Percentiles rank a stretch among this genome's conserved stretches.
phyloP scores from a whole-genome alignment of 1,140 invertebrate genomes.

The Scaptomyza graminum region DNA sequence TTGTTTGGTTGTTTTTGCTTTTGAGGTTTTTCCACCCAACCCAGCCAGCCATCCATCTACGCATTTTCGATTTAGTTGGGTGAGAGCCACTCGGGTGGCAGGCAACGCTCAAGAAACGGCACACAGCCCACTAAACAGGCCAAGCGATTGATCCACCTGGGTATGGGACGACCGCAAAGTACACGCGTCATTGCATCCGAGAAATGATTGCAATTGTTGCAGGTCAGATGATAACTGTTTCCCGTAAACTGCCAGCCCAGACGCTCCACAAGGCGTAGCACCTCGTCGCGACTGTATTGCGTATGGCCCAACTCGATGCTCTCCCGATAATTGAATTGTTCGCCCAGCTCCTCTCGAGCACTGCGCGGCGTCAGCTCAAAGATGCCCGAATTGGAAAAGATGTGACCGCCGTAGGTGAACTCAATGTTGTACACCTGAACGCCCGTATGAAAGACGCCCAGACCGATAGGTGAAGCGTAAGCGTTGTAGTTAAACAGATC shows the following conservation, averaged over 20 bases:
- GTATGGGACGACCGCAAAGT: conserved; percentile 95
- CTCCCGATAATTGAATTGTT: conserved; percentile 98
- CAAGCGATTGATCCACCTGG: conserved; percentile 97
- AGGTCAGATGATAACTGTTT: conserved; percentile 97
- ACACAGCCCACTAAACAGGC: conserved; percentile 98
- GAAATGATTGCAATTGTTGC: conserved; percentile 99
- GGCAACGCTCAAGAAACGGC: conserved; percentile 96
- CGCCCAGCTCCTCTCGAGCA: conserved; percentile 93
- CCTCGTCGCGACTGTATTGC: conserved; percentile 96
- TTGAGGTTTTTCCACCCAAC: too few species aligned
- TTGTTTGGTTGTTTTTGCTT: neutral
- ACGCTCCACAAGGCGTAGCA: conserved; percentile 93
- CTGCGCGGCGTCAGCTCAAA: conserved; percentile 97
- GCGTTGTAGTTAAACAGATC: conserved; percentile 87
- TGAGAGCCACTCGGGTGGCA: conserved; percentile 85
- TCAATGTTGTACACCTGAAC: conserved; percentile 97
- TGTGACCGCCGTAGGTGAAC: conserved; percentile 98
- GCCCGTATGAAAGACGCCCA: conserved; percentile 98
- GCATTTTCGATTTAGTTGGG: conserved; percentile 8
- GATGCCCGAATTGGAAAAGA: conserved; percentile 92
- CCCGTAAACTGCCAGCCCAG: conserved; percentile 98
- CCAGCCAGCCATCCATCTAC: too few species aligned
- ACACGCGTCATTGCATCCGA: conserved; percentile 94
- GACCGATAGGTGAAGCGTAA: conserved; percentile 95
- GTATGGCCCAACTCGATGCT: conserved; percentile 96